phyloP scores from a whole-genome alignment of 64 coral and sea anemone genomes.

The Anthopleura sola region DNA sequence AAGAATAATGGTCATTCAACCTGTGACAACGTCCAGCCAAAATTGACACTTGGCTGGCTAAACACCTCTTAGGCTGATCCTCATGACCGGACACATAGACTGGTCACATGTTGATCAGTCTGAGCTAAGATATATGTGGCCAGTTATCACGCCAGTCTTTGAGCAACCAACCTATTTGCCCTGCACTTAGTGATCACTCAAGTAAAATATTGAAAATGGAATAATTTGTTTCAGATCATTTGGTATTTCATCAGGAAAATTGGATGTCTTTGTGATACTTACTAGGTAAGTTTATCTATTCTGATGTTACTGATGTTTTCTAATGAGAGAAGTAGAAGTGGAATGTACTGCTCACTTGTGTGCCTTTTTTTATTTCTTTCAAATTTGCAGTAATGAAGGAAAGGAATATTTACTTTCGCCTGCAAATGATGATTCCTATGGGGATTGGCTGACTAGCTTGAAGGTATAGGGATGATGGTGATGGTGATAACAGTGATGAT shows the following conservation, averaged over 20 bases:
- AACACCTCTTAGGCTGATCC: too few species aligned
- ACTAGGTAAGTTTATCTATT: conserved; percentile 29
- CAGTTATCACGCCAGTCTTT: too few species aligned
- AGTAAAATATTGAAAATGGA: too few species aligned
- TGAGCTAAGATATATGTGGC: too few species aligned
- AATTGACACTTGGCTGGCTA: too few species aligned
- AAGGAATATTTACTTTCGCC: conserved; percentile 41
- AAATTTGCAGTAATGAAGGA: conserved; percentile 34
- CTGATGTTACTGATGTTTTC: neutral
- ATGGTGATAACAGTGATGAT: too few species aligned
- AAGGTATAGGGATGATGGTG: conserved; percentile 17
- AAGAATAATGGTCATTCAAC: too few species aligned
- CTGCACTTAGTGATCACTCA: too few species aligned
- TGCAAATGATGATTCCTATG: conserved; percentile 20
- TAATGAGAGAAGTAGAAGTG: neutral
- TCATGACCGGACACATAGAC: too few species aligned
- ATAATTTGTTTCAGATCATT: conserved; percentile 21
- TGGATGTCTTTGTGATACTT: conserved; percentile 51
- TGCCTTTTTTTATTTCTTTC: neutral
- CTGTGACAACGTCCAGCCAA: too few species aligned
- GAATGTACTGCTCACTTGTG: neutral
- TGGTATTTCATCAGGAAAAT: conserved; percentile 22
- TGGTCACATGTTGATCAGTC: too few species aligned
- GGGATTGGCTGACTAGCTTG: conserved; percentile 29
- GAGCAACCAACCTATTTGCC: too few species aligned